Base-by-base conservation (phyloP, 2,113 vertebrate genomes). In the Corythaeola cristata region DNA sequence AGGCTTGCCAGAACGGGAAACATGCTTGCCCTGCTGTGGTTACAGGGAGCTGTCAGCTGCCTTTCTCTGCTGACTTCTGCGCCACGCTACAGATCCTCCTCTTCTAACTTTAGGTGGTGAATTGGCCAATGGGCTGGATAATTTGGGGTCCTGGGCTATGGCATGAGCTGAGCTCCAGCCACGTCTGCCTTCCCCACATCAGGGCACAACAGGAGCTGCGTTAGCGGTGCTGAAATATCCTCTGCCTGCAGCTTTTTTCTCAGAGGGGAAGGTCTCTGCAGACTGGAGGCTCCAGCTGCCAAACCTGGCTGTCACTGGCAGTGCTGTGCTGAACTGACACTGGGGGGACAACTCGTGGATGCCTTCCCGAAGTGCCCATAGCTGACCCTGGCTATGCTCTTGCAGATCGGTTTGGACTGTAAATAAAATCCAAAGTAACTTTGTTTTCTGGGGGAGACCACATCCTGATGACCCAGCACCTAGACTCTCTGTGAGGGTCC, bases 161-260 rank as follows among this genome's bases (percentile, higher is more conserved):
- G 55, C 1, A 0, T 6, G 50, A 88, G 13, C 52, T 50, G 71
- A 59, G 44, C 32, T 55, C 11, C 85, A 76, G 53, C 53, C 24
- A 2, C 4, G 11, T 4, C 62, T 58, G 67, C 52, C 44, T 23
- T 45, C 9, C 30, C 20, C 21, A 41, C 15, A 5, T 4, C 15
- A 15, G 19, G 69, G 11, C 1, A 1, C 67, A 86, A 52, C 7
- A 1, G 33, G 30, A 59, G 24, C 37, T 1, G 0, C 0, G 1
- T 23, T 12, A 53, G 28, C 26, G 5, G 21, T 16, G 37, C 33
- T 1, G 3, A 33, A 1, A 1, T 22, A 28, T 18, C 26, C 30
- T 33, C 45, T 2, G 8, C 18, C 24, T 24, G 3, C 47, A 58
- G 41, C 41, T n/a, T 2, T 7, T 11, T n/a, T 20, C 76, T 73